Evolutionary conservation across 1,140 invertebrate genomes (phyloP).

Genomic region (Drosophila aff.): DNA sequence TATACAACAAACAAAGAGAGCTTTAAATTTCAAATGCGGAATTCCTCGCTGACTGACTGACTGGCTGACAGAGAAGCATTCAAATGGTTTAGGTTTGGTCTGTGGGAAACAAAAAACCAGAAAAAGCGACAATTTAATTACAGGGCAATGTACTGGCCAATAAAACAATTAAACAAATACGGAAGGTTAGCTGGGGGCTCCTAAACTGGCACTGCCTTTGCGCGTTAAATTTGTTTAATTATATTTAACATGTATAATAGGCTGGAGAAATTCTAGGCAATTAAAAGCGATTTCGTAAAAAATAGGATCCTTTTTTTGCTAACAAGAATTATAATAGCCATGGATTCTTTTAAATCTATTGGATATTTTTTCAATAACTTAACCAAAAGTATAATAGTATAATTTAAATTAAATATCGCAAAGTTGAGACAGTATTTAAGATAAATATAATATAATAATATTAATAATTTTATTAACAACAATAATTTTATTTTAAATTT

Average conservation of each 20-base stretch:
- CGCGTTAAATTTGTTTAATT: no score
- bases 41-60: slow-evolving; percentile 13
- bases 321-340: background rate
- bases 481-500: background rate
- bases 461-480: background rate
- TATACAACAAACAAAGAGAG: slow-evolving; percentile 20
- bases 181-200: slow-evolving; percentile 19
- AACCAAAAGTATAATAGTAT: background rate
- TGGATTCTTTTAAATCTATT: background rate
- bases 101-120: slow-evolving; percentile 33
- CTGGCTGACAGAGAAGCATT: slow-evolving; percentile 7
- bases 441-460: no score
- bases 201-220: slow-evolving; percentile 9
- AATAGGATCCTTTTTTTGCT: no score
- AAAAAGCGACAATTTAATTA: slow-evolving; percentile 42
- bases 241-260: background rate
- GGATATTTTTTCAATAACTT: no score
- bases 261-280: background rate
- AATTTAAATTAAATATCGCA: background rate
- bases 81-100: slow-evolving; percentile 32
- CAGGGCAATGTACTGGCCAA: slow-evolving; percentile 22
- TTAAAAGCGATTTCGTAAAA: background rate
- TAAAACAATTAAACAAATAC: slow-evolving; percentile 47
- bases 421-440: background rate
- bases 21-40: slow-evolving; percentile 42